A percentile compares a stretch with the other conserved stretches of the same genome.
Evolutionary conservation across 2,797 vertebrate species (phyloP).

Genomic region (Anguilla megastoma): DNA sequence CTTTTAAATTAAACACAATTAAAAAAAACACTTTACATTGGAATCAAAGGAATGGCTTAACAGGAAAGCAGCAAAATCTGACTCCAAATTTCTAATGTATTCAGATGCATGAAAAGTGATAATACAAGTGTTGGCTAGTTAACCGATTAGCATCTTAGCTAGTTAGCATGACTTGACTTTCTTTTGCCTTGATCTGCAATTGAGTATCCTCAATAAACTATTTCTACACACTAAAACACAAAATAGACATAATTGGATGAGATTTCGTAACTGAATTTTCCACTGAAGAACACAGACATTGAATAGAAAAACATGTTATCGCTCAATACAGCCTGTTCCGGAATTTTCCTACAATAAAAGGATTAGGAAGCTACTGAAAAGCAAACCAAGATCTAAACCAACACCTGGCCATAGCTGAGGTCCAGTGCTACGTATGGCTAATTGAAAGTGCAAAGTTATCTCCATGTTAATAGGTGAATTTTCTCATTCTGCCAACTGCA

Average conservation of each 20-base stretch:
- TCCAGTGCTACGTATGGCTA: not conserved
- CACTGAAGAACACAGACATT: not conserved
- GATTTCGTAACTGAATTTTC: not conserved
- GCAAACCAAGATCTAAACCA: not conserved
- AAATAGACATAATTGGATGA: not conserved
- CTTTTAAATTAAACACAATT: too few relatives aligned
- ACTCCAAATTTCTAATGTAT: not conserved
- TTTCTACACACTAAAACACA: not conserved
- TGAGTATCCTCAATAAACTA: not conserved
- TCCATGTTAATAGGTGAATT: not conserved
- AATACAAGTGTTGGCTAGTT: not conserved
- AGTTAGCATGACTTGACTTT: too few relatives aligned
- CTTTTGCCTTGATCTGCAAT: too few relatives aligned
- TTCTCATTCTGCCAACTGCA: not conserved
- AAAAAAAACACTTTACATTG: not conserved
- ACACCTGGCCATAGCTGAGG: not conserved
- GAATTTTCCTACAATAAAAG: not conserved
- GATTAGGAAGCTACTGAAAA: not conserved
- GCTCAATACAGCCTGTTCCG: not conserved
- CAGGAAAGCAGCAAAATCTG: not conserved
- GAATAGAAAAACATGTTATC: not conserved
- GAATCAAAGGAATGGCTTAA: not conserved
- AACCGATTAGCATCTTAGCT: not conserved
- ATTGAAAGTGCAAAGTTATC: not conserved
- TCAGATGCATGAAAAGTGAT: too few relatives aligned